These are phyloP conservation scores for Drosophila ercepeae DNA, from an alignment of 1,140 invertebrate genomes.

Conservation along the genomic window DNA sequence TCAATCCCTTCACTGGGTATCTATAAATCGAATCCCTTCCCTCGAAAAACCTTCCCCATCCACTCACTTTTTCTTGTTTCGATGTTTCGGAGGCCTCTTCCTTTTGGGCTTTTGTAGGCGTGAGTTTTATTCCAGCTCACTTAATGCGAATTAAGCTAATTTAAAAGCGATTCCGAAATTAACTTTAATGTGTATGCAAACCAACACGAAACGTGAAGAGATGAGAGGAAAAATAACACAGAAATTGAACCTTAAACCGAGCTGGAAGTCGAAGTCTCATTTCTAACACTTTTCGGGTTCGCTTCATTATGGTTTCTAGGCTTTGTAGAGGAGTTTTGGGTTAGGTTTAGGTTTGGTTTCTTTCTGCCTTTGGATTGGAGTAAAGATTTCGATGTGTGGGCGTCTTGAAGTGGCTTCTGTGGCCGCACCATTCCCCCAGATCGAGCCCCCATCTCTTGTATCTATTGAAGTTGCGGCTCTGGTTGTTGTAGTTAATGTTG, in stretches of 20 bases:
- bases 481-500: constrained; percentile 33
- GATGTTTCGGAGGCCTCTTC: constrained; percentile 13
- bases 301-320: constrained; percentile 16
- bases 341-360: constrained; percentile 7
- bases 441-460: constrained; percentile 47
- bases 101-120: constrained; percentile 63
- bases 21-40: neutral
- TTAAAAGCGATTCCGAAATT: constrained; percentile 83
- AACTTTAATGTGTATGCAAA: constrained; percentile 74
- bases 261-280: constrained; percentile 9
- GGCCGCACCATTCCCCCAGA: constrained; percentile 27
- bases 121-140: constrained; percentile 76
- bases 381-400: constrained; percentile 57
- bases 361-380: neutral
- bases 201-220: constrained; percentile 22
- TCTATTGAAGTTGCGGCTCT: constrained; percentile 75
- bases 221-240: constrained; percentile 23
- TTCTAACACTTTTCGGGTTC: constrained; percentile 51
- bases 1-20: neutral
- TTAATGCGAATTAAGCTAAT: constrained; percentile 83
- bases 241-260: neutral
- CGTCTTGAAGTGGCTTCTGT: constrained; percentile 75
- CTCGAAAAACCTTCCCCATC: neutral
- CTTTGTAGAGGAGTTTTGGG: constrained; percentile 8
- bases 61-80: constrained; percentile 34